Evolutionary conservation across 2,888 invertebrate genomes (phyloP), one percentile per base, ranked within the genome.

Genomic region (Spilosoma lubricipeda): DNA sequence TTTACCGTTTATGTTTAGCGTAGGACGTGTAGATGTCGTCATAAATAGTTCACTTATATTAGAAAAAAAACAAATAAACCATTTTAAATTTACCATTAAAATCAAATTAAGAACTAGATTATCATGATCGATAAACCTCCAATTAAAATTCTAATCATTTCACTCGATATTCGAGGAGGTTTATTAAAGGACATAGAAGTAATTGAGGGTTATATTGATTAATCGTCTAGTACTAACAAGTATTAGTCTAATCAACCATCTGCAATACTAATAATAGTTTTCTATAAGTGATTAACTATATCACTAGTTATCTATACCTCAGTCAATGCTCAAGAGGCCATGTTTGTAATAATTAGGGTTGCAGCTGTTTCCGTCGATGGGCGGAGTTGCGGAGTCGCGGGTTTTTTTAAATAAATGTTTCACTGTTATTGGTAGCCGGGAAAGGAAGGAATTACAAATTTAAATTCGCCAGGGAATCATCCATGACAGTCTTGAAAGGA

Each of bases 351-450:
- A 93, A 95, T 93, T 92, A 91, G 88, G 87, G 88, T 85, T 91
- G 95, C 95, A 95, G 95, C 95, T 95, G 95, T 90, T 95, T 95
- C 95, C 95, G 94, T 88, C 87, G 89, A 88, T 90, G 90, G 95
- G 95, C 88, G 95, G 93, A 91, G 94, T 89, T 87, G 75, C 74
- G 79, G 63, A 63, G 63, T 63, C 63, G 63, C 30, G 63, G 63
- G 80, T 83, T 91, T 93, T 93, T 94, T 94, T 93, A 88, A 91
- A 92, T 89, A 90, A 93, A 92, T 90, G 91, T 92, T 90, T 91
- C 89, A 87, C 91, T 90, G 92, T 93, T 93, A 94, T 95, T 94
- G 94, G 85, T 85, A 84, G 82, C 52, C 91, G 89, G 86, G 86
- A 86, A 90, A 90, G 89, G 89, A 89, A 91, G 90, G 91, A 92